Evolutionary conservation across 1,140 invertebrate genomes (phyloP), one percentile per base, ranked within the genome.

Genomic region (Zaprionus taronus): DNA sequence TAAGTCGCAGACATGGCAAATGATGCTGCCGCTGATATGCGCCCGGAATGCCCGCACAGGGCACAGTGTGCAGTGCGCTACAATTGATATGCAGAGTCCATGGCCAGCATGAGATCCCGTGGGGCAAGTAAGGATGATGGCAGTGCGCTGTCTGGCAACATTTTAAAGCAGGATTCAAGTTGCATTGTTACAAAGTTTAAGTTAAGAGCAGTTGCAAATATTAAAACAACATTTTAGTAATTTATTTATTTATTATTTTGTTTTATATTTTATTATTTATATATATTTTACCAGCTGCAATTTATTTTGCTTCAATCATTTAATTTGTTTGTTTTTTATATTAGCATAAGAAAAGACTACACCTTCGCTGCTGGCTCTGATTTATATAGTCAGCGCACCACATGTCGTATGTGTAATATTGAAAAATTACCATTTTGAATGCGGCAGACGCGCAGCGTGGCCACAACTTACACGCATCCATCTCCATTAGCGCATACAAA

Each of bases 1-100:
- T 89, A 89, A 89, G 85, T 89, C 81, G 85, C 85, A 89, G 85
- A 89, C 85, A 80, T 89, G 79, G 81, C 76, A 87, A 84, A 89
- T 90, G 81, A 84, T 87, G 85, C 84, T 81, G 83, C 68, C 79
- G 64, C 84, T 76, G 81, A 75, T 75, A 75, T 75, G 72, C 60
- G 60, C 24, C 53, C 55, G 17, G 68, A 71, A 75, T 75, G 73
- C 67, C 61, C 55, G 61, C 41, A 65, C n/a, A 57, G 24, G 11
- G 53, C 24, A 28, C 22, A 22, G 7, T 56, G 7, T 56, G n/a
- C 57, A 24, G 34, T 47, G 11, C 64, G 20, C 64, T 66, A 71
- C 72, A 75, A 71, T 75, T 75, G 67, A 71, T 75, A 64, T 63
- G 60, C 47, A 60, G 53, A 64, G 72, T 75, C 72, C 72, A 71